Evolutionary conservation across 1,140 invertebrate species (phyloP), one percentile per base, ranked within the genome.

Genomic region (Ruditapes philippinarum): DNA sequence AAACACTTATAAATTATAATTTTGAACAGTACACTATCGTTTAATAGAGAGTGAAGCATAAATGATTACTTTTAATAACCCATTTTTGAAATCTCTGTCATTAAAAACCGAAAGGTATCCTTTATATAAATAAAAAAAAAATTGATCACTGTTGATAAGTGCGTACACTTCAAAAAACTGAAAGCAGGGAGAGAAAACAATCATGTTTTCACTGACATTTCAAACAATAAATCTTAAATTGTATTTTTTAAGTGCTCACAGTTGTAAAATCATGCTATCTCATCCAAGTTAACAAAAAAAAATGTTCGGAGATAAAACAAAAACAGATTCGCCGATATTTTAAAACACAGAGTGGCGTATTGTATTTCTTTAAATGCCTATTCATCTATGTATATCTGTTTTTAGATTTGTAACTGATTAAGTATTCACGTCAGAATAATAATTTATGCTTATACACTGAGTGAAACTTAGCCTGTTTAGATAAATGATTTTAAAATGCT

Each of bases 171-270:
- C 7, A 7, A 7, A 49, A 7, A 49, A 49, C 45, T 49, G 45
- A 49, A 49, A 49, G 45, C 45, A n/a, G n/a, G n/a, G 42, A 9
- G 57, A 28, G 22, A 22, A 54, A 54, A 62, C 57, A 28, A 62
- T 62, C 57, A n/a, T 62, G 1, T 28, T 28, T 25, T 14, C 25
- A 62, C 22, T n/a, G 57, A 62, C 57, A 62, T 62, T 62, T 62
- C n/a, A 62, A 62, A 62, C 57, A 5, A 28, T 62, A 62, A 62
- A 62, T 62, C 57, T 62, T 25, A 62, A 62, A 62, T 62, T 62
- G n/a, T n/a, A n/a, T 62, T 62, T 62, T 62, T 62, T 62, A 62
- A 62, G 7, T 62, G n/a, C 25, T 28, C 19, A n/a, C 9, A 28
- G 57, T n/a, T 62, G 25, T 62, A 3, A 62, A 62, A 62, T 17